Base-by-base conservation (phyloP, 2,797 vertebrate genomes). In the Falco columbarius region DNA sequence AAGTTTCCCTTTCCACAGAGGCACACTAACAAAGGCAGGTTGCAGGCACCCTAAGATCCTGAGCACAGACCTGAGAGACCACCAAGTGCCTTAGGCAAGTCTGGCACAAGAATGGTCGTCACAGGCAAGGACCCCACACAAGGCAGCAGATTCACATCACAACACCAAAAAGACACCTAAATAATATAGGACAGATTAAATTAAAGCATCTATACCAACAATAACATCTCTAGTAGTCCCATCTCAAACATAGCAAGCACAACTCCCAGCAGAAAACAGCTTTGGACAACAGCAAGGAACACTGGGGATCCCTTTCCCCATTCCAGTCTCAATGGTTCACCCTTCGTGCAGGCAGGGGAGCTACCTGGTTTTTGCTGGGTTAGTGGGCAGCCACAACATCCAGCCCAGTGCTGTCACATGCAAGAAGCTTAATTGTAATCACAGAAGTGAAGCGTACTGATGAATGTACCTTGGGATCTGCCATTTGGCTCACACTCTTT, bases 61-160 rank as follows among this genome's bases (percentile, higher is more conserved):
- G 63, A 68, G 21, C 32, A 52, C 27, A 87, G 26, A 51, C 29
- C 16, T 55, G 16, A 7, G 16, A 86, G 27, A 74, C 20, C 23
- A 62, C 7, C 36, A 38, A n/a, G 27, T 22, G 8, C 16, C 44
- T 51, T 19, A 17, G 26, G 30, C 17, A 81, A 79, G n/a, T 9
- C 15, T 12, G 8, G 40, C 16, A 26, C 10, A 3, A 4, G 4
- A 0, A 5, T 6, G 14, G 10, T 1, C 40, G 13, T 71, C 12
- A 10, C 24, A 75, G 30, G 14, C 22, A 61, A 52, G 24, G 74
- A 79, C 22, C 21, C 9, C n/a, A n/a, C 46, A 32, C 12, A 58
- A 47, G 52, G 30, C 67, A 58, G 9, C 3, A 72, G 38, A 20
- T 6, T 47, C 20, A 9, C 21, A 22, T 67, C n/a, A 18, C 12